A percentile compares a stretch with the other conserved stretches of the same genome.
These are phyloP conservation scores for Drosophila borborema DNA, from an alignment of 2,888 invertebrate species.

Conservation along the genomic window DNA sequence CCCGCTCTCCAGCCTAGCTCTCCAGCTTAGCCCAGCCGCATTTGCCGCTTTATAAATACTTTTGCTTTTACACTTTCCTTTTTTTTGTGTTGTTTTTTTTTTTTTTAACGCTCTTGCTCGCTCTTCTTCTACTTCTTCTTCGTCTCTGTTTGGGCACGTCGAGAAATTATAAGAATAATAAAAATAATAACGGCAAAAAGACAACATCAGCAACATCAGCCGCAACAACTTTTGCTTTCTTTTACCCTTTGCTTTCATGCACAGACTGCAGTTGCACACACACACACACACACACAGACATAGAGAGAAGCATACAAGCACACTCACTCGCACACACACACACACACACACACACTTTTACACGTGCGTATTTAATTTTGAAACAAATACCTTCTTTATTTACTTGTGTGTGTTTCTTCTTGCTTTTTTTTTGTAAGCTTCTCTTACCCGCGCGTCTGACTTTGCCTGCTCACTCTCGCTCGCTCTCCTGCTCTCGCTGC, in stretches of 20 bases:
- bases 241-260: conserved; percentile 47
- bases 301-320: not conserved
- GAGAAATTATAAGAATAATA: conserved; percentile 54
- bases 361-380: conserved; percentile 72
- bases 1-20: not conserved
- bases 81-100: conserved; percentile 34
- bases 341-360: conserved; percentile 11
- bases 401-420: conserved; percentile 11
- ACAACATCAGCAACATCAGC: conserved; percentile 52
- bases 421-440: conserved; percentile 27
- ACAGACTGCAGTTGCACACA: conserved; percentile 13
- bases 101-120: not conserved
- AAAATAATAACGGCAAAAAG: conserved; percentile 56
- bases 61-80: conserved; percentile 80
- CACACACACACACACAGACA: conserved; percentile 7
- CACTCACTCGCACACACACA: not conserved
- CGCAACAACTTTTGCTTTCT: conserved; percentile 77
- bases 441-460: conserved; percentile 17
- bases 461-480: conserved; percentile 12
- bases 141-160: conserved; percentile 7
- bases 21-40: conserved; percentile 61
- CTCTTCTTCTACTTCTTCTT: not conserved
- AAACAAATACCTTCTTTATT: conserved; percentile 66
- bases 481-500: not conserved
- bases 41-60: conserved; percentile 75